Base-by-base conservation (phyloP, 2,888 invertebrate genomes). In the Nezara viridula region DNA sequence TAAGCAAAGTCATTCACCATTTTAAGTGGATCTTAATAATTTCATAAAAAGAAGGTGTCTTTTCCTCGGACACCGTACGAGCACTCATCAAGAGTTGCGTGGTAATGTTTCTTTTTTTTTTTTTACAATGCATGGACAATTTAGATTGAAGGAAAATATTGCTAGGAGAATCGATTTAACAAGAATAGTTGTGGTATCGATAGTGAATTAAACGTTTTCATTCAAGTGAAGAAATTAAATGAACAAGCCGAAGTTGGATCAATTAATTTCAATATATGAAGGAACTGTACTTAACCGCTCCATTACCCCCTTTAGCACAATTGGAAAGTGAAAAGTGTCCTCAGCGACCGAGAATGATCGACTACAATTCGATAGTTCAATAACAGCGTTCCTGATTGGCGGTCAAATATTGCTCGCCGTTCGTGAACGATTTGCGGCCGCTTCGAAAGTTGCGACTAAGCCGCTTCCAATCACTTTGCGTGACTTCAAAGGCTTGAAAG, bases 351-450 rank as follows among this genome's bases (percentile, higher is more conserved):
- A 60, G 60, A 60, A 60, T 32, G 27, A 27, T 27, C 60, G 27
- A 32, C 6, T 37, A 2, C 2, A 73, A 73, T 37, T 73, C 66
- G 37, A 73, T 73, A 32, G 66, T 73, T 73, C 66, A 73, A 73
- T 73, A 73, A 73, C 32, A 73, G 66, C 32, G 21, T 21, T 73
- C 14, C 14, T 37, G 66, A 73, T 73, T 73, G 66, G 66, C 66
- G 66, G 66, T 73, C 66, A 73, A 66, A 73, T 73, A 73, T 73
- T 3, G 66, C 32, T 6, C 66, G 0, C 1, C 66, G 21, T 73
- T 73, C 32, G 66, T 37, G 66, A 73, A 73, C 66, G 66, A 73
- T 73, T 73, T 73, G 66, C 9, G 66, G 66, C 32, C 24, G 66
- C 16, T 27, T 73, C 32, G 66, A 73, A 73, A 73, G 66, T 73